Evolutionary conservation across 2,888 invertebrate genomes (phyloP), one percentile per base, ranked within the genome.

Genomic region (Orthonevra nobilis): DNA sequence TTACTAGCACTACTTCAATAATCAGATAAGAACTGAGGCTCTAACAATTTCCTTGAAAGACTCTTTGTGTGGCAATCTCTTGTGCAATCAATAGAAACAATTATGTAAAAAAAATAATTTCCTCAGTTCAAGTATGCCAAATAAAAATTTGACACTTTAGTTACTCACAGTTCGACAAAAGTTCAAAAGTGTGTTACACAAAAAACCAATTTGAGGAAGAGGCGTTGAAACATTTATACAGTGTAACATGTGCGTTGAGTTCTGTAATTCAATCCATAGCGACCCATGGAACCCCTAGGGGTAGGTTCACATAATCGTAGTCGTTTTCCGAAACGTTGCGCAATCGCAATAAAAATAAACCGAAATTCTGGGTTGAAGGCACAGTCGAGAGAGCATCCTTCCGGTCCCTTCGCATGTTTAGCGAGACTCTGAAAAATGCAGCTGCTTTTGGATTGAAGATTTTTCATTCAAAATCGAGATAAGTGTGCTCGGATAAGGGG

Each of bases 321-420:
- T 46, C 50, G 52, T 70, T 60, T 50, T 44, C 9, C 10, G 28
- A 44, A 70, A 52, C 5, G 15, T 52, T 58, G 19, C 40, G 42
- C 42, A 58, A 52, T 32, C 4, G 7, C 6, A 52, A 28, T 14
- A 46, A 48, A 54, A 52, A 23, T 6, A 20, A 52, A 48, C 26
- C 19, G 14, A 63, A 38, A 14, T 60, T 34, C 20, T 38, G n/a
- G 19, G n/a, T 34, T 14, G 28, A 19, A 26, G 63, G 36, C 36
- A 32, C 14, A 6, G 19, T 34, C 28, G 68, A 74, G 63, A 63
- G 70, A 70, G 63, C 70, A 77, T 70, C 70, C 63, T 70, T 77
- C 70, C 75, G 75, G 75, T 70, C 10, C 63, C 63, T 26, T 44
- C 30, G n/a, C 10, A 42, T 12, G 42, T 42, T 9, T 42, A 10